A percentile compares a stretch with the other conserved stretches of the same genome.
These are phyloP conservation scores for Brachylomia viminalis DNA, from an alignment of 2,888 invertebrate genomes.

Conservation along the genomic window DNA sequence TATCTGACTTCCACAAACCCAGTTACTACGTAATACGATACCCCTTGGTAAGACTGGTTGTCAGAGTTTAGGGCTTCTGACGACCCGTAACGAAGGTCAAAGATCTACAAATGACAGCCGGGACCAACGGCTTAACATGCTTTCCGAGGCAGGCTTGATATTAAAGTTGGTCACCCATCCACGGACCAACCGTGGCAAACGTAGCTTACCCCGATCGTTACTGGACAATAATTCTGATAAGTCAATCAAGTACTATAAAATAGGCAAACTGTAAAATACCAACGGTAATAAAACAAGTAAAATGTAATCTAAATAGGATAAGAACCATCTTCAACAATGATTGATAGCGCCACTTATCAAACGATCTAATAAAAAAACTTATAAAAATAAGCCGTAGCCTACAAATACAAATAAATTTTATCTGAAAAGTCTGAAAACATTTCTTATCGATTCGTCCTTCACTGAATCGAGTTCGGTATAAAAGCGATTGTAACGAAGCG, in stretches of 20 bases:
- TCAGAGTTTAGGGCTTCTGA: too few relatives aligned
- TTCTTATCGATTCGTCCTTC: conserved; percentile 66
- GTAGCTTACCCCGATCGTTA: too few relatives aligned
- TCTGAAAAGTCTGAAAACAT: conserved; percentile 63
- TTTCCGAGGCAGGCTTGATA: too few relatives aligned
- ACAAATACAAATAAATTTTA: conserved; percentile 65
- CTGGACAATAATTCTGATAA: conserved; percentile 6
- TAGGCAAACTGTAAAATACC: not conserved
- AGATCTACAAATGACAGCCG: too few relatives aligned
- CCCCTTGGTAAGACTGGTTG: too few relatives aligned
- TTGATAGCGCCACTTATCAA: conserved; percentile 58
- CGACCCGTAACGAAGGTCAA: too few relatives aligned
- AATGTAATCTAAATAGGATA: conserved; percentile 50
- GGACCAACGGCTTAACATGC: too few relatives aligned
- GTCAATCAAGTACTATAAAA: conserved; percentile 5
- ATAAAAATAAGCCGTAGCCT: conserved; percentile 55
- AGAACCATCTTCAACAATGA: conserved; percentile 60
- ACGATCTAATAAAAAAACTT: conserved; percentile 58
- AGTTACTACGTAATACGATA: too few relatives aligned
- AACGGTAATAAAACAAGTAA: conserved; percentile 7
- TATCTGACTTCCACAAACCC: too few relatives aligned
- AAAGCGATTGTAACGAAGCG: conserved; percentile 58
- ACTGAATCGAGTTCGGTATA: conserved; percentile 61
- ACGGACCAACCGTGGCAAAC: too few relatives aligned
- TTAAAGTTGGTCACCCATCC: too few relatives aligned